Base-by-base conservation (phyloP, 1,140 invertebrate species). In the Drosophila parabipectinata region DNA sequence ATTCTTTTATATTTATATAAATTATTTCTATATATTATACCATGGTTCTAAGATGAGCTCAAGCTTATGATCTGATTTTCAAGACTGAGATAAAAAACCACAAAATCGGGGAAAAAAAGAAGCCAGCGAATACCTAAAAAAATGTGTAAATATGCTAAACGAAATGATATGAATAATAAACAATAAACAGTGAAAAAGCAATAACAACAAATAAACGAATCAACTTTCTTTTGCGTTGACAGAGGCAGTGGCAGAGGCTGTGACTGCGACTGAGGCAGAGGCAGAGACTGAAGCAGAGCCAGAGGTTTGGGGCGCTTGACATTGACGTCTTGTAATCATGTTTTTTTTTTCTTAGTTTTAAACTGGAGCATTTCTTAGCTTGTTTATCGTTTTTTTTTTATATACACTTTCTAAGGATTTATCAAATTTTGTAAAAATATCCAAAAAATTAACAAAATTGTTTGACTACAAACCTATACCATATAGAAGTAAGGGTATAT, bases 221-320 rank as follows among this genome's bases (percentile, higher is more conserved):
- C 62, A 85, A 85, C 82, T 85, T 85, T 85, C 81, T 84, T 84
- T 84, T 72, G 55, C 12, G 56, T 44, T 18, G 41, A 44, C 41
- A 3, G n/a, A 14, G 41, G 15, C 41, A 15, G 41, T 6, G 41
- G 41, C 41, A 8, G n/a, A 44, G 14, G 41, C 41, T 50, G 26
- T n/a, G 3, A 9, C 34, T 4, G 34, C 3, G 34, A 8, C 41
- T 15, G 41, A 2, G 41, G 41, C 41, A 9, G n/a, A 44, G 41
- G 37, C 41, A 45, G 26, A 4, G 14, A 15, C 14, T 15, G 41
- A 2, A 14, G 41, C 41, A 9, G n/a, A 44, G 41, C 30, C 41
- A 50, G 26, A 30, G 3, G 12, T 47, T 52, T 55, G 26, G 56
- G 69, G 59, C 64, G 60, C 79, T 82, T 82, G 79, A 83, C 79